Percentiles rank a stretch among this genome's conserved stretches.
Evolutionary conservation across 1,140 invertebrate species (phyloP).

Genomic region (Eupeodes corollae): DNA sequence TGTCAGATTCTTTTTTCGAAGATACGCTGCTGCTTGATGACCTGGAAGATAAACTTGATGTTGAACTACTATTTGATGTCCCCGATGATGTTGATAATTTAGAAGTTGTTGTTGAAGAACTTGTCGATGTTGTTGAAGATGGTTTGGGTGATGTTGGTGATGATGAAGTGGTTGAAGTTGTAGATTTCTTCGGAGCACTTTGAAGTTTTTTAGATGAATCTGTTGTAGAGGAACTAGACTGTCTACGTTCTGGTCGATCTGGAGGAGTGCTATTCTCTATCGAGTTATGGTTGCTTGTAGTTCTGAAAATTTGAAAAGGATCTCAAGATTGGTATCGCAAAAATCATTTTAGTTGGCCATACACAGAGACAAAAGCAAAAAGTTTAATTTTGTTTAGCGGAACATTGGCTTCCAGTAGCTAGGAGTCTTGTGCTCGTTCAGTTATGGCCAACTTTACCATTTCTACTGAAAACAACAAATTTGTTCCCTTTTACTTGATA

Average conservation of each 20-base stretch:
- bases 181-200: slow-evolving; percentile 25
- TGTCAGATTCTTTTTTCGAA: slow-evolving; percentile 13
- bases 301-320: too few species aligned
- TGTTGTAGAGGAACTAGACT: slow-evolving; percentile 11
- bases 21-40: slow-evolving; percentile 8
- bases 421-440: too few species aligned
- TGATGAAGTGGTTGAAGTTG: slow-evolving; percentile 7
- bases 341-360: too few species aligned
- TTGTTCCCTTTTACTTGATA: too few species aligned
- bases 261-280: slow-evolving; percentile 15
- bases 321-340: too few species aligned
- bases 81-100: slow-evolving; percentile 7
- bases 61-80: slow-evolving; percentile 3
- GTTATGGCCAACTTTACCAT: too few species aligned
- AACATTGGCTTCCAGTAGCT: too few species aligned
- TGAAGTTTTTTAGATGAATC: slow-evolving; percentile 15
- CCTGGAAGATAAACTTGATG: slow-evolving; percentile 5
- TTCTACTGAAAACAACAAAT: too few species aligned
- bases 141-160: slow-evolving; percentile 1
- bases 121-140: slow-evolving; percentile 1
- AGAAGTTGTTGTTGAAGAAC: slow-evolving; percentile 3
- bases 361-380: too few species aligned
- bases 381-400: too few species aligned
- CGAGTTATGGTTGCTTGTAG: slow-evolving; percentile 14
- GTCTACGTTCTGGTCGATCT: slow-evolving; percentile 30